Conservation (phyloP, 2,797 vertebrate species). For the Hipposideros larvatus region DNA sequence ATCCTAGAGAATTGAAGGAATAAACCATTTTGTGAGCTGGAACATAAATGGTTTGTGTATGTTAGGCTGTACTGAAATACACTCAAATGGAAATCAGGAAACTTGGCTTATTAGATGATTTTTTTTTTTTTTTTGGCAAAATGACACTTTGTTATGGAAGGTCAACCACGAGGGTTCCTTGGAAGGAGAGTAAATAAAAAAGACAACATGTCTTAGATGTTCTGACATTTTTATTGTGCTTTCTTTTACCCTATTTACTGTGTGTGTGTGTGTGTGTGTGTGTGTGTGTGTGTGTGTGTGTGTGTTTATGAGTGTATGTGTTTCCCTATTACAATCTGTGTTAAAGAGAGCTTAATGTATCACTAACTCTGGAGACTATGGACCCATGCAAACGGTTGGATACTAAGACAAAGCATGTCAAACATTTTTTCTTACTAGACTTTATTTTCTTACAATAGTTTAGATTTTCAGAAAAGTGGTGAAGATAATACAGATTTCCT, state of each 20-base stretch:
- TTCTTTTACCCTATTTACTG: neutral
- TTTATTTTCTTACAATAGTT: neutral
- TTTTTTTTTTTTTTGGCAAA: neutral
- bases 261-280: neutral
- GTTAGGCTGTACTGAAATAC: constrained; percentile 35
- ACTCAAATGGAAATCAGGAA: constrained; percentile 62
- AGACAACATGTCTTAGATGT: neutral
- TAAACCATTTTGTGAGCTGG: constrained; percentile 40
- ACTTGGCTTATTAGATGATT: neutral
- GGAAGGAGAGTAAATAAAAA: neutral
- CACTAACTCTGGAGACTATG: neutral
- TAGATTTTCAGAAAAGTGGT: neutral
- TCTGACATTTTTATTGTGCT: neutral
- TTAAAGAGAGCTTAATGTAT: neutral
- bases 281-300: neutral
- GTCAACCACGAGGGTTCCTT: neutral
- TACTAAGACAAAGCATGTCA: neutral
- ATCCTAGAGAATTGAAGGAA: constrained; percentile 59
- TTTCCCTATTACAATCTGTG: neutral
- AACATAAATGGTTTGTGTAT: constrained; percentile 59
- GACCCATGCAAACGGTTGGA: neutral
- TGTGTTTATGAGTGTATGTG: neutral
- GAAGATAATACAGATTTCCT: neutral
- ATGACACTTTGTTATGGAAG: neutral
- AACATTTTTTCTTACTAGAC: neutral